A percentile compares a stretch with the other conserved stretches of the same genome.
Evolutionary conservation across 2,113 vertebrate species (phyloP).

Genomic region (Fulica atra): DNA sequence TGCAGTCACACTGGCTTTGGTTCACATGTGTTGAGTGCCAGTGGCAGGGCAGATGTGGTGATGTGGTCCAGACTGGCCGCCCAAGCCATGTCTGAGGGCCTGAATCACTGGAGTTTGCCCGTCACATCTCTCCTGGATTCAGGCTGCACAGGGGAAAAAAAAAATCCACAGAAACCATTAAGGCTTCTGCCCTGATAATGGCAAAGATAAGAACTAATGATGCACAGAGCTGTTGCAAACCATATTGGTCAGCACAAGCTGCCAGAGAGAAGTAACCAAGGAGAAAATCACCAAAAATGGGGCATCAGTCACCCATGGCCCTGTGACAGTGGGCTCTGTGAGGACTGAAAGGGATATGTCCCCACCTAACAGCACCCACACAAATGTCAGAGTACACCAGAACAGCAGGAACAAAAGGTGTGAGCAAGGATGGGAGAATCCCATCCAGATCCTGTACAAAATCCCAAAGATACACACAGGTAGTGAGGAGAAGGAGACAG

Average conservation of each 20-base stretch:
- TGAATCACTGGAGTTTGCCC: neutral
- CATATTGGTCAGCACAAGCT: rapidly evolving
- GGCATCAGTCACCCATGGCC: neutral
- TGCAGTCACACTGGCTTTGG: neutral
- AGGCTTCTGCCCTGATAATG: neutral
- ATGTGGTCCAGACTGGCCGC: rapidly evolving
- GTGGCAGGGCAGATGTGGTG: neutral
- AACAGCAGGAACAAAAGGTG: neutral
- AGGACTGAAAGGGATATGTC: neutral
- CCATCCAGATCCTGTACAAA: neutral
- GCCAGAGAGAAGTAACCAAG: neutral
- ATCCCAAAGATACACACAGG: neutral
- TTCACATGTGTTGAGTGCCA: neutral
- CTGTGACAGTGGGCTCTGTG: neutral
- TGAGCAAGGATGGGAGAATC: neutral
- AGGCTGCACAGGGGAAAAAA: neutral
- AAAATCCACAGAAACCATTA: neutral
- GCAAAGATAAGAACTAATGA: neutral
- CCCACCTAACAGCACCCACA: neutral
- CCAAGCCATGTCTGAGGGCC: neutral
- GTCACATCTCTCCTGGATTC: neutral
- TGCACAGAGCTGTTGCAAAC: neutral
- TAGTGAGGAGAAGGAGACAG: neutral
- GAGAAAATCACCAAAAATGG: neutral
- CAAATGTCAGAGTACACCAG: neutral